Percentiles rank a stretch among this genome's conserved stretches.
These are phyloP conservation scores for Cerceris rybyensis DNA, from an alignment of 2,888 invertebrate genomes.

Conservation along the genomic window DNA sequence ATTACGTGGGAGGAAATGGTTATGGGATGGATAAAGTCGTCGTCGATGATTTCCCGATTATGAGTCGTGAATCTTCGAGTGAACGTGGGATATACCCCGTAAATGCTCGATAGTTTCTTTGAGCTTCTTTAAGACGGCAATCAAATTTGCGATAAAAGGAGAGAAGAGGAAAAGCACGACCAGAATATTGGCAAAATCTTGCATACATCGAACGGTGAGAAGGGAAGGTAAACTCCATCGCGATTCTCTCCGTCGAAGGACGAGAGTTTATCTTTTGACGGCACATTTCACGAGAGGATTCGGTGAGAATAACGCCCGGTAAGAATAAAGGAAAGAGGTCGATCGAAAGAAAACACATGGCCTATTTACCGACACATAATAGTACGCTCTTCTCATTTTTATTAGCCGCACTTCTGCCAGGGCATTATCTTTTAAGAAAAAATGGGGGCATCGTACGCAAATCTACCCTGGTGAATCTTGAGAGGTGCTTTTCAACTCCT, in stretches of 20 bases:
- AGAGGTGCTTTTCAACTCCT: neutral
- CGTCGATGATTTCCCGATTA: neutral
- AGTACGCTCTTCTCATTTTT: neutral
- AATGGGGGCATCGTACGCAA: neutral
- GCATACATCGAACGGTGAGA: neutral
- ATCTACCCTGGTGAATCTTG: neutral
- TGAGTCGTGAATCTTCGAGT: too few relatives aligned
- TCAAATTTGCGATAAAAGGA: neutral
- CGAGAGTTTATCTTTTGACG: conserved; percentile 35
- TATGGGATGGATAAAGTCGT: neutral
- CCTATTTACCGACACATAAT: conserved; percentile 18
- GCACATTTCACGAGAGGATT: conserved; percentile 1
- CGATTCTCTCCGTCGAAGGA: conserved; percentile 8
- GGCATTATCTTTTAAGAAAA: conserved; percentile 32
- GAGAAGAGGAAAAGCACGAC: neutral
- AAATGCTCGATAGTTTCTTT: too few relatives aligned
- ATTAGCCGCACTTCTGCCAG: conserved; percentile 1
- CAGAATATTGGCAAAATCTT: neutral
- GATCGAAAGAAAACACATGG: conserved; percentile 64
- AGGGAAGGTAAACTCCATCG: neutral
- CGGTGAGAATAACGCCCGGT: conserved; percentile 9
- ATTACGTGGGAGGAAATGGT: conserved; percentile 54
- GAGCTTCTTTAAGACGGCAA: too few relatives aligned
- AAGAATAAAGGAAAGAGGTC: conserved; percentile 35
- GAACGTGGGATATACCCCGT: too few relatives aligned